Conservation (phyloP, 92 coral and sea anemone species). For the Isaurus tuberculatus region DNA sequence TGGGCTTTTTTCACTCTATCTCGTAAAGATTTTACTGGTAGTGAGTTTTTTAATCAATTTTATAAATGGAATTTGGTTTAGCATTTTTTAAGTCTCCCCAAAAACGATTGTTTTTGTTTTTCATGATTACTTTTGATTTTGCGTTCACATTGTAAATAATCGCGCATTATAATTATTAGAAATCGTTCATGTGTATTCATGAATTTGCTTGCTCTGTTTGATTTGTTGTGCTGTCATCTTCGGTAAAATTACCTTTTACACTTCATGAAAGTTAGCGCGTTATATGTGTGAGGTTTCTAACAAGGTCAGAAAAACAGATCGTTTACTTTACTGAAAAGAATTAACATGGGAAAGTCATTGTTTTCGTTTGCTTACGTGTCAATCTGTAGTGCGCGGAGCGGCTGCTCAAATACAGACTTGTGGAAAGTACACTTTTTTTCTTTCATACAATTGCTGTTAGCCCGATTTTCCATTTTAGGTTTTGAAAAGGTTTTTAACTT, state of each 20-base stretch:
- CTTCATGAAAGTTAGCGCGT: not conserved
- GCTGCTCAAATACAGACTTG: slow-evolving; percentile 33
- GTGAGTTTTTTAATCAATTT: no score
- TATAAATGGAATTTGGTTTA: no score
- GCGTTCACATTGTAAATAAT: no score
- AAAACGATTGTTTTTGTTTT: no score
- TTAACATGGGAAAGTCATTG: slow-evolving; percentile 4
- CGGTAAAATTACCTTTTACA: not conserved
- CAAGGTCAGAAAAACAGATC: slow-evolving; percentile 61
- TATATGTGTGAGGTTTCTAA: not conserved
- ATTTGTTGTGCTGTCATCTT: not conserved
- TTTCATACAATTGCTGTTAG: not conserved
- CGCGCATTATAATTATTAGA: no score
- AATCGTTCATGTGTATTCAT: no score
- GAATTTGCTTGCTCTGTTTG: no score
- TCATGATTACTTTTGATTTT: no score
- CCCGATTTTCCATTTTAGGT: not conserved
- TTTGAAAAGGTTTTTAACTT: not conserved
- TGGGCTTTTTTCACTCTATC: no score
- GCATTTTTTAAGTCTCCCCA: no score
- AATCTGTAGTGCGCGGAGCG: slow-evolving; percentile 1
- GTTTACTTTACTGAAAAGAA: slow-evolving; percentile 4
- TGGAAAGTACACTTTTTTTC: not conserved
- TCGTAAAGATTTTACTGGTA: no score
- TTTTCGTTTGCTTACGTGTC: slow-evolving; percentile 41